phyloP scores from a whole-genome alignment of 2,113 vertebrate species.

The Thinocorus orbignyianus region DNA sequence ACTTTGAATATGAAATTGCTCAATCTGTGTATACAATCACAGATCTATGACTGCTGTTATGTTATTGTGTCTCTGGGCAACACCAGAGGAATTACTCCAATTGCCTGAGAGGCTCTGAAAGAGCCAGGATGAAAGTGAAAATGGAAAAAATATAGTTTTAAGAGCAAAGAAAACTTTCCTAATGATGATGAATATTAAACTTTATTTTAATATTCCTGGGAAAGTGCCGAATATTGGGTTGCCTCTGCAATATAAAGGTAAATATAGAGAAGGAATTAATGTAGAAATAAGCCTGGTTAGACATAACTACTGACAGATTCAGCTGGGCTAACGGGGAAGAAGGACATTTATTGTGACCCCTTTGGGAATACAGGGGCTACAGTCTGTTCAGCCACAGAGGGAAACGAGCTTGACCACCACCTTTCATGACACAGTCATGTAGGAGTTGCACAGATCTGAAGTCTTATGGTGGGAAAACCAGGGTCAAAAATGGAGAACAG shows the following conservation, averaged over 20 bases:
- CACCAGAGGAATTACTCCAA: background rate
- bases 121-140: background rate
- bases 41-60: background rate
- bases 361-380: background rate
- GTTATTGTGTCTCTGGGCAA: background rate
- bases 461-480: background rate
- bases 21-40: background rate
- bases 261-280: background rate
- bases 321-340: background rate
- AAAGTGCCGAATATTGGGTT: background rate
- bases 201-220: background rate
- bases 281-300: background rate
- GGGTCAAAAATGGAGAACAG: background rate
- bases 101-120: background rate
- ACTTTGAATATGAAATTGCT: background rate
- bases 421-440: background rate
- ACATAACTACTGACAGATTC: background rate
- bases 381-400: background rate
- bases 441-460: background rate
- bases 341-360: background rate
- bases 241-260: background rate
- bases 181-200: background rate
- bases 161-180: background rate
- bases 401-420: background rate
- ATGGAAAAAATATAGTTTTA: background rate